Evolutionary conservation across 2,113 vertebrate species (phyloP).

Genomic region (Aramus guarauna): DNA sequence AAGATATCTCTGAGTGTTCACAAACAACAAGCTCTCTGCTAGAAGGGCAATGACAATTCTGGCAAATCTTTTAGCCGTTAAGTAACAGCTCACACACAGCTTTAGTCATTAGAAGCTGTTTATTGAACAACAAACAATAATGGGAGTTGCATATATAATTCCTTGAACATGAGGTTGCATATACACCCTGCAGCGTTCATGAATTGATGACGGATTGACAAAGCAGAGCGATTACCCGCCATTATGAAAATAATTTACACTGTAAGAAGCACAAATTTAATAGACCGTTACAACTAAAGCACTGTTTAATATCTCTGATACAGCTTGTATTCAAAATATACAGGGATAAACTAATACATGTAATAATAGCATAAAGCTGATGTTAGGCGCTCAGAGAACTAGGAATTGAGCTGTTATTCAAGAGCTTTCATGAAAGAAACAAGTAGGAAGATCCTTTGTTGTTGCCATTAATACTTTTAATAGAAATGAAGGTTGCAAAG

Average conservation of each 20-base stretch:
- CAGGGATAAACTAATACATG: neutral
- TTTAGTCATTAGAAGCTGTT: neutral
- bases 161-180: neutral
- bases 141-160: neutral
- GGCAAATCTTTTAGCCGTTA: neutral
- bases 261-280: neutral
- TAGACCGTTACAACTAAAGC: neutral
- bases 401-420: neutral
- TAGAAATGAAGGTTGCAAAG: neutral
- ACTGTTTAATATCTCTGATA: neutral
- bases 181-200: neutral
- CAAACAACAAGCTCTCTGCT: neutral
- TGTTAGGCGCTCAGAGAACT: neutral
- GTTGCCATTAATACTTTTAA: neutral
- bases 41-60: neutral
- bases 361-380: neutral
- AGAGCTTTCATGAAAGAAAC: neutral
- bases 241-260: neutral
- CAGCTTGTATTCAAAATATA: neutral
- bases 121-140: conserved; percentile 20
- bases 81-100: neutral
- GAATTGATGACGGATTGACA: neutral
- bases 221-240: neutral
- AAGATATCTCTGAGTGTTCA: neutral
- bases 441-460: neutral